These are phyloP conservation scores for Brenthis daphne DNA, from an alignment of 2,888 invertebrate genomes.

Conservation along the genomic window DNA sequence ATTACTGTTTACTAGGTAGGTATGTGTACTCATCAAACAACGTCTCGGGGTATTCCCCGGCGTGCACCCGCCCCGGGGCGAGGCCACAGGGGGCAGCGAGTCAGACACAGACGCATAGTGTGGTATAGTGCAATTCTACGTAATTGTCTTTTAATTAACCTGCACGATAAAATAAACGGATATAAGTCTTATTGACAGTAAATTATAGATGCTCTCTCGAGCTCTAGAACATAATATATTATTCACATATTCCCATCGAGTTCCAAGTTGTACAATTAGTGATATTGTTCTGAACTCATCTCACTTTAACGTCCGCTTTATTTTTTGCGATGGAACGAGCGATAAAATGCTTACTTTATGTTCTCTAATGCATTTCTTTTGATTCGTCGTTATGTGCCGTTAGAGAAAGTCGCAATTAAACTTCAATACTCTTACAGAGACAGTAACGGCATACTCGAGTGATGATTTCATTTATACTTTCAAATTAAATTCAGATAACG, in stretches of 20 bases:
- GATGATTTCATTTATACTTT: background rate
- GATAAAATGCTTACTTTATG: constrained; percentile 21
- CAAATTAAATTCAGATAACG: constrained; percentile 10
- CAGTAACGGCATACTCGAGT: constrained; percentile 1
- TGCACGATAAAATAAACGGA: constrained; percentile 10
- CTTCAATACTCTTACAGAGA: constrained; percentile 2
- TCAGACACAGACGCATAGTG: background rate
- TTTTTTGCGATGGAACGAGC: constrained; percentile 13
- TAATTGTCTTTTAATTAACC: constrained; percentile 15
- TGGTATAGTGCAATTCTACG: constrained; percentile 7
- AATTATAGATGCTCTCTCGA: constrained; percentile 6
- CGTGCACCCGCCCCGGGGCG: background rate
- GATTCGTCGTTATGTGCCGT: constrained; percentile 11
- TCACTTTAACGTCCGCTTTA: constrained; percentile 17
- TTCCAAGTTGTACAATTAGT: constrained; percentile 11
- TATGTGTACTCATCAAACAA: constrained; percentile 23
- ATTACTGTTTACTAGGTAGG: constrained; percentile 17
- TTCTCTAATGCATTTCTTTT: constrained; percentile 27
- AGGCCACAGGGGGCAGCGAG: background rate
- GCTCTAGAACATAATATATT: background rate
- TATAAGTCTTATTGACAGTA: background rate
- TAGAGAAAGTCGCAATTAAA: constrained; percentile 18
- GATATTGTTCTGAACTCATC: constrained; percentile 19
- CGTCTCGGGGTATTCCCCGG: constrained; percentile 11
- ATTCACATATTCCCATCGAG: background rate